Evolutionary conservation across 2,888 invertebrate genomes (phyloP), one percentile per base, ranked within the genome.

Genomic region (Melieria crassipennis): DNA sequence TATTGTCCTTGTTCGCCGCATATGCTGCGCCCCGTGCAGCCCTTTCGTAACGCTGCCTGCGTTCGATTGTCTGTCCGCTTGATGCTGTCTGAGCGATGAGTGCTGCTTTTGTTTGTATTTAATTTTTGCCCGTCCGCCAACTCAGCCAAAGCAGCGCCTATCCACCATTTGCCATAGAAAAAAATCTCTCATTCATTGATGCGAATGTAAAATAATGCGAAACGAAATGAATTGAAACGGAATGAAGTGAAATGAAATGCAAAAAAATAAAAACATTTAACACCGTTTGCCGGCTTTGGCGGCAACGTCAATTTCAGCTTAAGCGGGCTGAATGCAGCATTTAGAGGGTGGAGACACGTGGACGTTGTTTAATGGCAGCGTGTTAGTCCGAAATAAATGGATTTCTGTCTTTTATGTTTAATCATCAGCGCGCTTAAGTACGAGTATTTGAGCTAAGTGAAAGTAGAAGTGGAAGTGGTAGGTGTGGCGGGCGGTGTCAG

Each of bases 381-480:
- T 75, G 75, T 75, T 75, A 65, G 75, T 75, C 74, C 72, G 75
- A 73, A 74, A 74, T 74, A 77, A 77, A 75, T 73, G 73, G 72
- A 72, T 75, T 75, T 75, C 69, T 73, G 71, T 75, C 71, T 57
- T 71, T 71, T 71, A 67, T 71, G 57, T 66, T 71, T 67, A 63
- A 71, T 64, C 71, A 67, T 61, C 67, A 58, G 43, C 45, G 66
- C 16, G 46, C 58, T 57, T 47, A 57, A 66, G 56, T 45, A 56
- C 60, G 58, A 30, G 30, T 30, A 30, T 30, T 30, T 30, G 30
- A 30, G 30, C 30, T 30, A 30, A 30, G 30, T 30, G 30, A 3
- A 30, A 30, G 30, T 30, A 30, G 30, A 30, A 30, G 30, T 30
- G 30, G 30, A 30, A 30, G 30, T 30, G 30, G 30, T 30, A 3